Evolutionary conservation across 1,140 invertebrate genomes (phyloP), one percentile per base, ranked within the genome.

Genomic region (Scaptomyza graminum): DNA sequence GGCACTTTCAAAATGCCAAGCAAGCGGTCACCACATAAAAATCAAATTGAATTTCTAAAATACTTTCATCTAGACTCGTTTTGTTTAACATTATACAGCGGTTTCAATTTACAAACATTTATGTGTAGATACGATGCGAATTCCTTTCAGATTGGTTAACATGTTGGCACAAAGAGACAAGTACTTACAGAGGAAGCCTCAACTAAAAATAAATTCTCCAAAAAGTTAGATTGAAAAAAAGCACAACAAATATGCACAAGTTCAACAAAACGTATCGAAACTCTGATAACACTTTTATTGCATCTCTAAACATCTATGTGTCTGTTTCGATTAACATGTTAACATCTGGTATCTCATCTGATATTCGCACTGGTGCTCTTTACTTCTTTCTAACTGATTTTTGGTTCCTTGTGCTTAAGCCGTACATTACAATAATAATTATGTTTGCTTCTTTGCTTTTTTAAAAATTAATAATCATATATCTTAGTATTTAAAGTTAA

Each of bases 351-450:
- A 12, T 49, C 34, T 49, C 16, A 37, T 62, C 15, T 60, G 25
- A n/a, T 7, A 15, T 51, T 56, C 31, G 50, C 57, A 15, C 46
- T 54, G 9, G 34, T 63, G 59, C 41, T 63, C 25, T 52, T n/a
- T 16, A 34, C 7, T 46, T 43, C 60, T 16, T 51, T n/a, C 25
- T 41, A 37, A 50, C 34, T 54, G 41, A 47, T 34, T 47, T 57
- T 87, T 87, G 82, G 82, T 87, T 87, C 81, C 84, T 74, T 88
- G 75, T 74, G 67, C 84, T 83, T 87, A 83, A 65, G 68, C 67
- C 52, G 64, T 79, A 76, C 43, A 54, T 55, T 60, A 46, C 50
- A 64, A 76, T 59, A 72, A 61, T 68, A 61, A 47, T 63, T 69
- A 63, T 63, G 52, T 28, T 50, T 54, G 44, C 18, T 22, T 22